Conservation (phyloP, 2,888 invertebrate genomes). For the Plagiodera versicolora region DNA sequence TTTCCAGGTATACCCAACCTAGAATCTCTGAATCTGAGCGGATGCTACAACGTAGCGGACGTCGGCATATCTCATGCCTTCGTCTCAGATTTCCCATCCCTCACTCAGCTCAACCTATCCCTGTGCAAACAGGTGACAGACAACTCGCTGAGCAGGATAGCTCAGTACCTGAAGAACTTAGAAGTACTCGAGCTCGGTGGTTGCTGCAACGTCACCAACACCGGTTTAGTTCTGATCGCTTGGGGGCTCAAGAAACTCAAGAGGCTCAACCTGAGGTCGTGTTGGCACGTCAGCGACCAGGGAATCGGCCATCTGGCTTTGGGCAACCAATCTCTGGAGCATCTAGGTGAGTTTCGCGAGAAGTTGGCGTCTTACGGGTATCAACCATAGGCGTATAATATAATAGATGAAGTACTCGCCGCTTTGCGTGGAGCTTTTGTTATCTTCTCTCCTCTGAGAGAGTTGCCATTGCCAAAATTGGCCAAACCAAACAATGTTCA, state of each 20-base stretch:
- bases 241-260: conserved; percentile 85
- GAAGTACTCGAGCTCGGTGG: conserved; percentile 89
- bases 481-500: too few relatives aligned
- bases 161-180: conserved; percentile 81
- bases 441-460: too few relatives aligned
- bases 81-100: conserved; percentile 71
- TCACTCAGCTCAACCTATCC: conserved; percentile 83
- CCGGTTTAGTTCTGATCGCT: conserved; percentile 81
- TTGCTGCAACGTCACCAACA: conserved; percentile 88
- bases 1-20: conserved; percentile 73
- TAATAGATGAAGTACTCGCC: too few relatives aligned
- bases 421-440: too few relatives aligned
- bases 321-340: conserved; percentile 80
- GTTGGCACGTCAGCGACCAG: conserved; percentile 89
- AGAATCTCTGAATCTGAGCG: conserved; percentile 86
- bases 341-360: conserved; percentile 66
- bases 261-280: conserved; percentile 84
- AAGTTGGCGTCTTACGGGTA: too few relatives aligned
- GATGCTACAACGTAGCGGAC: conserved; percentile 93
- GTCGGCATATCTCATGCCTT: conserved; percentile 82
- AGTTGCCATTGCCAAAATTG: too few relatives aligned
- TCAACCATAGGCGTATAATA: too few relatives aligned
- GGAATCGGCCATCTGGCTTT: conserved; percentile 87
- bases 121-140: conserved; percentile 96
- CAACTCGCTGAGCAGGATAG: conserved; percentile 80